These are phyloP conservation scores for Drosophila lacertosa DNA, from an alignment of 1,140 invertebrate species.

Conservation along the genomic window DNA sequence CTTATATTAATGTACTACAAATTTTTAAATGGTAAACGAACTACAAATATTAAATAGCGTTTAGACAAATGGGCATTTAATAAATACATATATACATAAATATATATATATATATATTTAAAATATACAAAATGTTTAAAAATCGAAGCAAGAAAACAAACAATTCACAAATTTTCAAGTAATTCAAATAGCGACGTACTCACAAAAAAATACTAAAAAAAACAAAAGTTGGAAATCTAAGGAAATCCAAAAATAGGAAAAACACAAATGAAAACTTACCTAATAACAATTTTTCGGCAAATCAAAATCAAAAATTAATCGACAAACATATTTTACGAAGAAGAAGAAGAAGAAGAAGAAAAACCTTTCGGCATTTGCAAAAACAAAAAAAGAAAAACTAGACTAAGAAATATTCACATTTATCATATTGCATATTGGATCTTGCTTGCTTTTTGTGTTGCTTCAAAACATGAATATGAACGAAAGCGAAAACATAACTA, in stretches of 20 bases:
- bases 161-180: conserved; percentile 74
- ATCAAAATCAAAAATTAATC: conserved; percentile 71
- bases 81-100: conserved; percentile 56
- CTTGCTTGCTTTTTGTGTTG: conserved; percentile 66
- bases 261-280: conserved; percentile 40
- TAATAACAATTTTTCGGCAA: conserved; percentile 66
- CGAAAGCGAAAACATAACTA: conserved; percentile 13
- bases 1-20: conserved; percentile 71
- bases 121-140: conserved; percentile 26
- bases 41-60: conserved; percentile 79
- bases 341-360: conserved; percentile 26
- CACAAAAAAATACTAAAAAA: conserved; percentile 32
- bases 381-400: conserved; percentile 42
- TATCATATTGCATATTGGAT: conserved; percentile 58
- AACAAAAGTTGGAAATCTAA: conserved; percentile 48
- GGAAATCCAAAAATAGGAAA: conserved; percentile 22
- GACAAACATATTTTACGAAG: conserved; percentile 42
- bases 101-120: too few species aligned
- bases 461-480: conserved; percentile 39
- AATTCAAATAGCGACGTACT: conserved; percentile 62
- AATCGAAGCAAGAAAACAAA: conserved; percentile 28
- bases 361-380: conserved; percentile 54
- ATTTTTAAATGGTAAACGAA: conserved; percentile 75
- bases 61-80: conserved; percentile 73
- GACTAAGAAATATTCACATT: conserved; percentile 54